These are phyloP conservation scores for Ibycter americanus DNA, from an alignment of 2,797 vertebrate genomes.

Conservation along the genomic window DNA sequence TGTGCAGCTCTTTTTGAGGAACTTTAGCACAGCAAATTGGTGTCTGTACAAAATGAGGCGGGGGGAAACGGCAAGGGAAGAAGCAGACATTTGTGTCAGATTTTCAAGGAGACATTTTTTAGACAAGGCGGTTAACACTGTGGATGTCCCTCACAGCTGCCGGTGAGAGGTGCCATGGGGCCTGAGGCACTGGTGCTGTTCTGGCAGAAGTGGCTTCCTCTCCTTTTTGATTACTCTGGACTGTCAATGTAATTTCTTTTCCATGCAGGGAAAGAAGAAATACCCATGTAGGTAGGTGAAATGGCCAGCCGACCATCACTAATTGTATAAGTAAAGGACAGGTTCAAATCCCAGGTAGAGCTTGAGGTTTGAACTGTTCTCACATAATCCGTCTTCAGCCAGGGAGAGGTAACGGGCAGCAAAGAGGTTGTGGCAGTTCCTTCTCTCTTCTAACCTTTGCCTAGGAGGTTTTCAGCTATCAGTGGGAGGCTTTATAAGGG, in stretches of 20 bases:
- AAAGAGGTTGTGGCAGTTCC: background rate
- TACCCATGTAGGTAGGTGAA: background rate
- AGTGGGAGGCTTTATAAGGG: background rate
- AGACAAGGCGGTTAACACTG: background rate
- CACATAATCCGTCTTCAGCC: background rate
- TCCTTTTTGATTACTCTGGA: background rate
- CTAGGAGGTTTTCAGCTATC: background rate
- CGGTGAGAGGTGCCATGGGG: background rate
- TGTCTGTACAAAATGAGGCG: background rate
- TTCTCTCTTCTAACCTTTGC: background rate
- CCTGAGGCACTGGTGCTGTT: background rate
- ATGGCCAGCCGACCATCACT: background rate
- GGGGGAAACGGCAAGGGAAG: background rate
- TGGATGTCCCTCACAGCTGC: background rate
- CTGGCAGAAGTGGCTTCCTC: background rate
- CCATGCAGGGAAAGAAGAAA: background rate
- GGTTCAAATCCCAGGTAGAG: background rate
- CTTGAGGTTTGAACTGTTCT: background rate
- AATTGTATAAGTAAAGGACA: background rate
- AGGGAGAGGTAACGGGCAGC: background rate
- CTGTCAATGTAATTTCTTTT: background rate
- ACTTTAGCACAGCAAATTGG: background rate
- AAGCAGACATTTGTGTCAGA: background rate
- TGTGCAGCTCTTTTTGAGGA: background rate
- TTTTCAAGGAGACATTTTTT: background rate